These are phyloP conservation scores for Pycnonotus jocosus DNA, from an alignment of 2,113 vertebrate species.

Conservation along the genomic window DNA sequence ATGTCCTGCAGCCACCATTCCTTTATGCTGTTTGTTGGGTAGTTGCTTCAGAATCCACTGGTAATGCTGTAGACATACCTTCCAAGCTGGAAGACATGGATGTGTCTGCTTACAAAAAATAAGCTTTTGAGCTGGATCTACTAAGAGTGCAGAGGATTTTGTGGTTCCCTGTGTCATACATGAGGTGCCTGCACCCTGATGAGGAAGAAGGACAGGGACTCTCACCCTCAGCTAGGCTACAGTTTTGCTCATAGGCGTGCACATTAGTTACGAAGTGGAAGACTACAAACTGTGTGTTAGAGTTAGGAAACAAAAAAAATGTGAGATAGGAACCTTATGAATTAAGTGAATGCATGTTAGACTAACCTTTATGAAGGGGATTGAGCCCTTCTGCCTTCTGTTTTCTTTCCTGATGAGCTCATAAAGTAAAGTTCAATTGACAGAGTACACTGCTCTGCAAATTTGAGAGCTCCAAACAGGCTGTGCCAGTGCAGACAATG, in stretches of 20 bases:
- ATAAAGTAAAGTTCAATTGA: neutral
- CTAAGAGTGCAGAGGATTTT: neutral
- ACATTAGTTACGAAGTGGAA: accelerated
- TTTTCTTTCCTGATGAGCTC: neutral
- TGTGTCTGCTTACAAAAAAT: accelerated
- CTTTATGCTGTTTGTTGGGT: neutral
- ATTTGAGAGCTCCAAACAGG: neutral
- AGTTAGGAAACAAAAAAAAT: neutral
- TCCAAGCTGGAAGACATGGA: neutral
- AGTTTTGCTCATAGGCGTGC: accelerated
- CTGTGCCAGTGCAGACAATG: accelerated
- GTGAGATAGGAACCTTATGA: neutral
- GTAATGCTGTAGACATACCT: accelerated
- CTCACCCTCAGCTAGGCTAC: neutral
- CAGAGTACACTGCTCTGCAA: neutral
- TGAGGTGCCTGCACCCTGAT: neutral
- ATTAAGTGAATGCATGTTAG: neutral
- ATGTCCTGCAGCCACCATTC: neutral
- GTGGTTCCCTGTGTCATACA: neutral
- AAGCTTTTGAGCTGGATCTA: neutral
- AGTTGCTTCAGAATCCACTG: neutral
- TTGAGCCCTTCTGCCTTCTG: neutral
- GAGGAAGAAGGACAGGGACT: neutral
- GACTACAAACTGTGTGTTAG: neutral
- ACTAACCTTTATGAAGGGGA: neutral